A percentile compares a stretch with the other conserved stretches of the same genome.
phyloP scores from a whole-genome alignment of 1,140 invertebrate species.

The Neuroterus valhalla region DNA sequence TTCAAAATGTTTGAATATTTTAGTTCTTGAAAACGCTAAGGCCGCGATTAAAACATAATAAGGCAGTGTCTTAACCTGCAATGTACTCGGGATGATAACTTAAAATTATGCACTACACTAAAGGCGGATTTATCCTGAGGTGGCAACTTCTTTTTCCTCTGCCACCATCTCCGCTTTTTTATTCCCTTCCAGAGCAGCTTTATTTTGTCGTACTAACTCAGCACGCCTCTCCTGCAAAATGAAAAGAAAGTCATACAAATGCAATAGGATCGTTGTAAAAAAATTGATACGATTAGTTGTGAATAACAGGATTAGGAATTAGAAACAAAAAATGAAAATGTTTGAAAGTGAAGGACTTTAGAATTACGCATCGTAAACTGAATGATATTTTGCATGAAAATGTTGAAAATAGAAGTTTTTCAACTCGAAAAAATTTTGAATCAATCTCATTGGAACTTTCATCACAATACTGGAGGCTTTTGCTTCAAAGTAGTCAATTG shows the following conservation, averaged over 20 bases:
- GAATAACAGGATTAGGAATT: too few species aligned
- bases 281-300: too few species aligned
- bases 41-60: conserved; percentile 1
- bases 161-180: conserved; percentile 54
- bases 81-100: neutral
- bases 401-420: too few species aligned
- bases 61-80: neutral
- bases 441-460: too few species aligned
- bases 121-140: conserved; percentile 76
- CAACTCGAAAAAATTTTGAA: too few species aligned
- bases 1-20: conserved; percentile 4
- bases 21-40: conserved; percentile 6
- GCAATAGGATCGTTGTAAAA: too few species aligned
- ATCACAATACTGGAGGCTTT: too few species aligned
- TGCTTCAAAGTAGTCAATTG: too few species aligned
- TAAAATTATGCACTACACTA: neutral
- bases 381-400: too few species aligned
- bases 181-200: conserved; percentile 76
- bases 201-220: conserved; percentile 90
- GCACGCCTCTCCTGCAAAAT: conserved; percentile 86
- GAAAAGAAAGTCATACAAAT: conserved; percentile 44
- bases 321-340: too few species aligned
- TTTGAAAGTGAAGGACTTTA: too few species aligned
- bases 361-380: too few species aligned
- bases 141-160: conserved; percentile 75